Conservation (phyloP, 2,113 vertebrate species). For the Elaphurus davidianus region DNA sequence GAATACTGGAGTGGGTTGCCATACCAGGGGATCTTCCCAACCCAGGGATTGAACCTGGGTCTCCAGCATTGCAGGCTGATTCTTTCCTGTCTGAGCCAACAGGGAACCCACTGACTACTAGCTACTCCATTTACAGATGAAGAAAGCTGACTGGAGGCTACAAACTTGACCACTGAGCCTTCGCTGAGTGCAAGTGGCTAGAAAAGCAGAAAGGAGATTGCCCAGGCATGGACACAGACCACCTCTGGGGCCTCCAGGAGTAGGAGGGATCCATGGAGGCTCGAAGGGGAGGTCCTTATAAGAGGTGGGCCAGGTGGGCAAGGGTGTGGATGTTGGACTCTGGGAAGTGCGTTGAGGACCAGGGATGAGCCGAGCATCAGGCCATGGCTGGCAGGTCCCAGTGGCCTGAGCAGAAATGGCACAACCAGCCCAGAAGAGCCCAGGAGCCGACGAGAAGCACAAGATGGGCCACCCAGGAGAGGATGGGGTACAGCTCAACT, state of each 20-base stretch:
- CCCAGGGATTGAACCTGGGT: background rate
- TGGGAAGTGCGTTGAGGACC: background rate
- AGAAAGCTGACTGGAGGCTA: background rate
- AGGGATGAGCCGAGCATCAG: fast-evolving
- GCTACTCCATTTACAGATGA: background rate
- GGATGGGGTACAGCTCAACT: background rate
- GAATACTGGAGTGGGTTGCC: background rate
- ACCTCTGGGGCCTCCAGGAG: fast-evolving
- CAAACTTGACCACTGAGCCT: background rate
- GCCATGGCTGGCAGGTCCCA: fast-evolving
- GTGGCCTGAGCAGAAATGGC: fast-evolving
- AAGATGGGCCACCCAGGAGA: fast-evolving
- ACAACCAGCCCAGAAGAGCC: background rate
- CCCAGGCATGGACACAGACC: background rate
- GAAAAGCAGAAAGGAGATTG: too few relatives aligned
- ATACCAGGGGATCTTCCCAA: background rate
- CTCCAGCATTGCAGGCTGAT: background rate
- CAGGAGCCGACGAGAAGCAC: background rate
- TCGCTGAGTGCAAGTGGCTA: fast-evolving
- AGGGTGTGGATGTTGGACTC: background rate
- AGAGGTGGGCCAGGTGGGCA: background rate
- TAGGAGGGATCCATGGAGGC: fast-evolving
- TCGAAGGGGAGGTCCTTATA: background rate
- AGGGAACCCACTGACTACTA: background rate
- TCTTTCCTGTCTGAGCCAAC: background rate